Evolutionary conservation across 1,140 invertebrate genomes (phyloP), one percentile per base, ranked within the genome.

Genomic region (Scaptomyza pallida): DNA sequence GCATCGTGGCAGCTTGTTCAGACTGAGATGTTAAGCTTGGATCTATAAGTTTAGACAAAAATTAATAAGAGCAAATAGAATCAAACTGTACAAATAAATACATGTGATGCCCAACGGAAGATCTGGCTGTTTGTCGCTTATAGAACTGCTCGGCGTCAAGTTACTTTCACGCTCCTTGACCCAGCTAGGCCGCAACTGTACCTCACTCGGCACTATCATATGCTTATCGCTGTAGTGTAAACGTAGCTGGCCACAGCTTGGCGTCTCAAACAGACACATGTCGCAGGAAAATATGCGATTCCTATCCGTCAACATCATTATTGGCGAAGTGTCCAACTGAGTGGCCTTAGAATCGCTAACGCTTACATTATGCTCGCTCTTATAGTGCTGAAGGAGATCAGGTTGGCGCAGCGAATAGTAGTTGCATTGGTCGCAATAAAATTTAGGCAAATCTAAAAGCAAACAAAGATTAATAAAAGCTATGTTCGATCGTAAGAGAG

Each of bases 371-470:
- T 90, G 89, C 41, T 64, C 61, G 5, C 43, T 64, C 44, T 62
- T 78, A 55, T 90, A 88, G 21, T 90, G 89, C 47, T 81, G 56
- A 12, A 75, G 80, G 43, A 90, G 76, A 78, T 90, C 89, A 10
- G 63, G 33, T 6, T 80, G 81, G 33, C 83, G 79, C 51, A 90
- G 68, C 16, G 89, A 81, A 62, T 76, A 83, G 16, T 68, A 90
- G 2, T 47, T 21, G 37, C 89, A 90, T 43, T 85, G 81, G 67
- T 90, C 89, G 35, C 89, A 90, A 52, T 75, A 89, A 33, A 85
- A 90, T 37, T 90, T 90, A 0, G 89, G 89, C 41, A 90, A 74
- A 81, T 90, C 89, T 90, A 56, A 59, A 51, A 60, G 5, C 0
- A 48, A 47, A 8, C n/a, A 19, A 10, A 6, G 23, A 5, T 21